Conservation (phyloP, 2,113 vertebrate species). For the Electrona antarctica region DNA sequence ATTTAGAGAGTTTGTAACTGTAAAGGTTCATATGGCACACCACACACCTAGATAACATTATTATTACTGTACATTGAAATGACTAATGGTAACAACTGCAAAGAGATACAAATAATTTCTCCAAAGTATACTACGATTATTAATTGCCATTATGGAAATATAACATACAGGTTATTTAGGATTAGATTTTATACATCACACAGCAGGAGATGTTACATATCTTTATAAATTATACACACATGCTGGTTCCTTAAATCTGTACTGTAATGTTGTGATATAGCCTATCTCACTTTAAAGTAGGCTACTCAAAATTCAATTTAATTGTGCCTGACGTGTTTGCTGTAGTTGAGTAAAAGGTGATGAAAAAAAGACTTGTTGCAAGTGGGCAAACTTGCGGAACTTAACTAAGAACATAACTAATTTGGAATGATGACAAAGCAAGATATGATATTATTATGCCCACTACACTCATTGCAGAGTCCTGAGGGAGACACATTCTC, state of each 20-base stretch:
- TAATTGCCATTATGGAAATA: too few species aligned
- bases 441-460: slow-evolving; percentile 1
- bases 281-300: slow-evolving; percentile 1
- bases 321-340: slow-evolving; percentile 25
- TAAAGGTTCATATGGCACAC: slow-evolving; percentile 25
- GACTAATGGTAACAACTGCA: slow-evolving; percentile 33
- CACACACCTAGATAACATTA: slow-evolving; percentile 15
- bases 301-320: slow-evolving; percentile 36
- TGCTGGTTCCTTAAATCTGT: slow-evolving; percentile 16
- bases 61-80: slow-evolving; percentile 35
- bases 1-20: slow-evolving; percentile 41
- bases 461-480: slow-evolving; percentile 61
- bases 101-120: neutral
- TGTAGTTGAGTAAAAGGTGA: slow-evolving; percentile 28
- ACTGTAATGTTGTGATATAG: neutral
- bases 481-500: slow-evolving; percentile 50
- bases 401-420: neutral
- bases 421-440: slow-evolving; percentile 1
- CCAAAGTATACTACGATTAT: neutral
- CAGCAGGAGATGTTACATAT: neutral
- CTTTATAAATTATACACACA: neutral
- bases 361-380: slow-evolving; percentile 8
- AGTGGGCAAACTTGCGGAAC: slow-evolving; percentile 9
- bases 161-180: neutral
- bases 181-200: slow-evolving; percentile 3